These are phyloP conservation scores for Tetramorium alpestre DNA, from an alignment of 1,140 invertebrate genomes.

Conservation along the genomic window DNA sequence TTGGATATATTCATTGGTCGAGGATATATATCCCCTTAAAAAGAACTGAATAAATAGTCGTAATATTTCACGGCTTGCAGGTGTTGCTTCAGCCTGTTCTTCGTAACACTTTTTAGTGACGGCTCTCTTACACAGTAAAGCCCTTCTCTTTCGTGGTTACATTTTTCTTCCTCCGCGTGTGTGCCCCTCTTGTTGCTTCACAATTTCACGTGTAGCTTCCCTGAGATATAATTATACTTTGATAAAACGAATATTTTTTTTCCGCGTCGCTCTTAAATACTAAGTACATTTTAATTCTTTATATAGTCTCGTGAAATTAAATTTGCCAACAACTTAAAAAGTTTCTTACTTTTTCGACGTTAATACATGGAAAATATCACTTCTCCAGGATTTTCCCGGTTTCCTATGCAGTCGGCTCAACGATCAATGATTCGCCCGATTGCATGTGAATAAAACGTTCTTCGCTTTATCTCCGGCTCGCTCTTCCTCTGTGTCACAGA, in stretches of 20 bases:
- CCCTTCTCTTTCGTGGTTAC: slow-evolving; percentile 30
- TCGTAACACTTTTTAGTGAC: slow-evolving; percentile 49
- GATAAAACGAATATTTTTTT: background rate
- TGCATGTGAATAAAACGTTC: slow-evolving; percentile 47
- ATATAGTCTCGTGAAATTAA: background rate
- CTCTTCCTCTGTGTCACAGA: slow-evolving; percentile 39
- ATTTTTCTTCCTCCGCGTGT: slow-evolving; percentile 43
- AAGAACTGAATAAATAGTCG: slow-evolving; percentile 58
- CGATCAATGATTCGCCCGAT: slow-evolving; percentile 39
- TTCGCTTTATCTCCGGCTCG: slow-evolving; percentile 9
- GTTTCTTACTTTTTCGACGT: background rate
- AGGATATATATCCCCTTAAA: slow-evolving; percentile 34
- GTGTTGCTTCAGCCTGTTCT: slow-evolving; percentile 47
- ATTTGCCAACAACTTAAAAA: background rate
- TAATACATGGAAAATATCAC: background rate
- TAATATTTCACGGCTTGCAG: slow-evolving; percentile 55
- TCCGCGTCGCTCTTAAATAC: background rate
- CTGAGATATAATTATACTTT: slow-evolving; percentile 16
- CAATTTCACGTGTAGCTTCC: background rate
- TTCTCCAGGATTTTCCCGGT: slow-evolving; percentile 6
- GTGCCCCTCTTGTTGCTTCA: slow-evolving; percentile 22
- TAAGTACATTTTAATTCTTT: background rate
- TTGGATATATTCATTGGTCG: slow-evolving; percentile 55
- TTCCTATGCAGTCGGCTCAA: background rate
- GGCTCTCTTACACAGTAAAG: slow-evolving; percentile 49